A percentile compares a stretch with the other conserved stretches of the same genome.
Conservation (phyloP, 2,888 invertebrate genomes). For the Dexiosoma caninum region DNA sequence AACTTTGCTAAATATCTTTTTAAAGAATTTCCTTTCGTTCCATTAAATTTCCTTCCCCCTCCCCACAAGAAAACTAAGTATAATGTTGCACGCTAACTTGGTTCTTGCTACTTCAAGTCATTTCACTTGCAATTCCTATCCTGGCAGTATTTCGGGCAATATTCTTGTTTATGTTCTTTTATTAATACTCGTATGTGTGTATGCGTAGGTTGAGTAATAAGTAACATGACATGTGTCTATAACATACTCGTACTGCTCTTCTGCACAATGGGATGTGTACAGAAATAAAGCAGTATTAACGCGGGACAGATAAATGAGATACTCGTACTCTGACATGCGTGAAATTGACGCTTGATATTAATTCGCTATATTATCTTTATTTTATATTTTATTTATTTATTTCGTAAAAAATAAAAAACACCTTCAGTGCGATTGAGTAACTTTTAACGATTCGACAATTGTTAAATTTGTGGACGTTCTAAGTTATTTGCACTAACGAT, state of each 20-base stretch:
- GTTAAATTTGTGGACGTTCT: too few species aligned
- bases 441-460: too few species aligned
- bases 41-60: constrained; percentile 11
- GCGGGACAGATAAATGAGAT: too few species aligned
- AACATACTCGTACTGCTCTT: too few species aligned
- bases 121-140: constrained; percentile 14
- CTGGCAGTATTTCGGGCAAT: constrained; percentile 23
- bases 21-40: constrained; percentile 39
- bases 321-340: too few species aligned
- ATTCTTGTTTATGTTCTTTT: background rate
- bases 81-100: constrained; percentile 42
- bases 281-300: too few species aligned
- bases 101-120: constrained; percentile 16
- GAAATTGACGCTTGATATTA: too few species aligned
- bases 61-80: background rate
- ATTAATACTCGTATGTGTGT: background rate
- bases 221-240: background rate
- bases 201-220: background rate
- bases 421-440: too few species aligned
- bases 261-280: constrained; percentile 22
- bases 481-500: too few species aligned
- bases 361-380: too few species aligned
- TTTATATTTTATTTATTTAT: too few species aligned
- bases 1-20: background rate
- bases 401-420: too few species aligned